Conservation (phyloP, 2,797 vertebrate species). For the Pseudochirops cupreus region DNA sequence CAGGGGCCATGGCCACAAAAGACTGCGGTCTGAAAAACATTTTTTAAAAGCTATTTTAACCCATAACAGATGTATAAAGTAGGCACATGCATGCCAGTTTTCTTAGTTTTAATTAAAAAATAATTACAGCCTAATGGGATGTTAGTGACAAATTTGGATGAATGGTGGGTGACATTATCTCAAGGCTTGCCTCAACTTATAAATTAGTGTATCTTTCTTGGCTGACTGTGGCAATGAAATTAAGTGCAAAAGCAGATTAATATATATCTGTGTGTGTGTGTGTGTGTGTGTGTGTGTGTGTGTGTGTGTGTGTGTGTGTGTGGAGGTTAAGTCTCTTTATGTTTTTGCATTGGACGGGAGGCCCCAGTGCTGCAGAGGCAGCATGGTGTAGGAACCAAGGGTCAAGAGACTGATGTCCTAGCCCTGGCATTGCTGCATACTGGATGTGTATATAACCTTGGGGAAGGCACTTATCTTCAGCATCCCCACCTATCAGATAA, state of each 20-base stretch:
- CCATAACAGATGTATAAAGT: constrained; percentile 91
- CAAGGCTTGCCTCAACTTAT: constrained; percentile 85
- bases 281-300: background rate
- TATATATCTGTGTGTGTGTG: constrained; percentile 19
- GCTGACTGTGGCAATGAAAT: constrained; percentile 83
- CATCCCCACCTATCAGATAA: background rate
- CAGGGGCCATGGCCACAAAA: constrained; percentile 89
- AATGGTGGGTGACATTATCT: constrained; percentile 90
- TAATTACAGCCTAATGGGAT: constrained; percentile 90
- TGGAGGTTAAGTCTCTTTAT: background rate
- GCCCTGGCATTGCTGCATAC: background rate
- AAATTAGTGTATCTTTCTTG: constrained; percentile 85
- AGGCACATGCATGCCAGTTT: constrained; percentile 88
- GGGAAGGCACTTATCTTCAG: background rate
- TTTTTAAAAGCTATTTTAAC: constrained; percentile 91
- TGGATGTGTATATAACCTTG: background rate
- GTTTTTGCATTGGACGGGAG: background rate
- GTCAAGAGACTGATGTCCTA: background rate
- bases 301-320: background rate
- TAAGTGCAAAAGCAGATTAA: constrained; percentile 81
- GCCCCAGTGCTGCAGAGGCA: background rate
- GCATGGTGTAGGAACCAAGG: background rate
- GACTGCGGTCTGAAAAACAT: constrained; percentile 89
- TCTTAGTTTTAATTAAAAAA: constrained; percentile 93
- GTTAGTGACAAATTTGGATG: constrained; percentile 90